A percentile compares a stretch with the other conserved stretches of the same genome.
Conservation (phyloP, 1,140 invertebrate genomes). For the Cryptotermes secundus region DNA sequence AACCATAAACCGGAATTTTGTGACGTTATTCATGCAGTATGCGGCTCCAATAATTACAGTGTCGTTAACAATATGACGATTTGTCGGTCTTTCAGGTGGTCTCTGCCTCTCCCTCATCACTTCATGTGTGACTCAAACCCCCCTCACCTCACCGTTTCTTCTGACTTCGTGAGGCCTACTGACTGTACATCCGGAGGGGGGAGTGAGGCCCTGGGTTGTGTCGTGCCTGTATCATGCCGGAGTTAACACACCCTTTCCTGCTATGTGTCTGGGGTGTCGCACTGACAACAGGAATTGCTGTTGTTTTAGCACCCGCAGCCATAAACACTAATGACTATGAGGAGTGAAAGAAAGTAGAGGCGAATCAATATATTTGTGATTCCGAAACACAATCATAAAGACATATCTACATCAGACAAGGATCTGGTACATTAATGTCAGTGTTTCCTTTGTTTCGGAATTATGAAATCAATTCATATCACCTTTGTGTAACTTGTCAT, state of each 20-base stretch:
- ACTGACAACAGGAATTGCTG: neutral
- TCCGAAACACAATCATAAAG: neutral
- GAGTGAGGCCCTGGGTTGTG: neutral
- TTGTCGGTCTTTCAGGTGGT: neutral
- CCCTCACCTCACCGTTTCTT: neutral
- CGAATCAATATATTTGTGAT: neutral
- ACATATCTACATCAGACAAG: neutral
- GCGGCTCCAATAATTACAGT: neutral
- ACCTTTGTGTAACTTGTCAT: neutral
- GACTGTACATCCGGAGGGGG: neutral
- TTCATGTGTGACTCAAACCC: neutral
- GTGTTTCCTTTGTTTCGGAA: neutral
- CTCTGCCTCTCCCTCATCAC: neutral
- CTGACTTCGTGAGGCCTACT: neutral
- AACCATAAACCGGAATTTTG: too few species aligned
- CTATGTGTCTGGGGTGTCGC: neutral
- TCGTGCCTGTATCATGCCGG: neutral
- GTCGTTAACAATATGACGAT: neutral
- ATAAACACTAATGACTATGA: neutral
- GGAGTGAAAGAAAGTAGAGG: neutral
- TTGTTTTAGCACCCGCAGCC: neutral
- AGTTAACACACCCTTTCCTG: constrained; percentile 1
- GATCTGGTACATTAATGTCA: neutral
- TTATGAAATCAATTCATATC: neutral
- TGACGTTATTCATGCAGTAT: neutral